Evolutionary conservation across 2,888 invertebrate species (phyloP).

Genomic region (Drosophila flavopinicola): DNA sequence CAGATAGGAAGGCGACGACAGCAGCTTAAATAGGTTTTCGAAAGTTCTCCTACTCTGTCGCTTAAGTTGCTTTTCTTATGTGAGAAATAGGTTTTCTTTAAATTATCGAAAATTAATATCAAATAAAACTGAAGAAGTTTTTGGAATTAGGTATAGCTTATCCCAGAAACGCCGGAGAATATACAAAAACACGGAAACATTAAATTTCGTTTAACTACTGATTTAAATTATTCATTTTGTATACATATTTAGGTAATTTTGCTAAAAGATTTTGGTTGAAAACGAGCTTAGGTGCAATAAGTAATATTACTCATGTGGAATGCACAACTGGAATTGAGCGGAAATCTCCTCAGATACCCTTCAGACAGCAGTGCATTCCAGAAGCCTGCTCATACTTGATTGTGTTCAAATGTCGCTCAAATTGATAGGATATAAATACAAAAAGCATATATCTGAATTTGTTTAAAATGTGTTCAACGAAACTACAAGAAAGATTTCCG

Average conservation of each 20-base stretch:
- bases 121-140: constrained; percentile 6
- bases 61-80: constrained; percentile 4
- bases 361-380: constrained; percentile 26
- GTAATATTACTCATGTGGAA: constrained; percentile 6
- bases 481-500: constrained; percentile 30
- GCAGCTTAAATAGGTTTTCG: constrained; percentile 8
- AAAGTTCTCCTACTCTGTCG: neutral
- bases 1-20: constrained; percentile 5
- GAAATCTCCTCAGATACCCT: constrained; percentile 9
- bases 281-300: constrained; percentile 25
- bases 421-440: constrained; percentile 20
- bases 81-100: constrained; percentile 1
- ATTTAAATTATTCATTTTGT: constrained; percentile 2
- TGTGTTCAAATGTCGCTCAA: constrained; percentile 48
- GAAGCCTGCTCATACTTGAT: constrained; percentile 27
- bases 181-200: neutral
- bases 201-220: constrained; percentile 1
- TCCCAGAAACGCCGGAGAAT: constrained; percentile 17
- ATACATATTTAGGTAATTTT: neutral
- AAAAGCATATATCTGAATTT: constrained; percentile 29
- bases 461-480: constrained; percentile 46
- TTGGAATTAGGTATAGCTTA: constrained; percentile 4
- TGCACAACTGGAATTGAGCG: constrained; percentile 10
- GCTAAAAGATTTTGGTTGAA: constrained; percentile 14
- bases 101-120: constrained; percentile 10